Evolutionary conservation across 2,113 vertebrate genomes (phyloP), one percentile per base, ranked within the genome.

Genomic region (Rhizomys pruinosus): DNA sequence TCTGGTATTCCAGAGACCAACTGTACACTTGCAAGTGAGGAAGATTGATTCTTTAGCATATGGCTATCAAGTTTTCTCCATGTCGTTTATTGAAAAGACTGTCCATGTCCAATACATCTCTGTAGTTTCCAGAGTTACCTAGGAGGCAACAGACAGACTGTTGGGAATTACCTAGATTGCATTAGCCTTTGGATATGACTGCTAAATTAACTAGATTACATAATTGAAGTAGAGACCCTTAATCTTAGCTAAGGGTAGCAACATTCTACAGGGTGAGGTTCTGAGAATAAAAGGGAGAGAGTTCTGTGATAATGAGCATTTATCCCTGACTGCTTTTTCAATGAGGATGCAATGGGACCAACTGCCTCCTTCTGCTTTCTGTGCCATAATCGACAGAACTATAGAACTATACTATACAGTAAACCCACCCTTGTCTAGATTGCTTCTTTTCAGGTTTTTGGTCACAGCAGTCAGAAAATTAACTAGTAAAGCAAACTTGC

Each of bases 351-450:
- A 37, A 23, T 63, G n/a, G 61, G 25, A 42, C 12, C 15, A 29
- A 25, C 0, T 27, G 0, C 15, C 0, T 61, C n/a, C 15, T 63
- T 2, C 29, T 81, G 7, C 3, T 61, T 42, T 19, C 15, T 10
- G 39, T 61, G 37, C 23, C 2, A 17, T 42, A 29, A 61, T 2
- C n/a, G n/a, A n/a, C n/a, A n/a, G n/a, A n/a, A n/a, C n/a, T n/a
- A n/a, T n/a, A n/a, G n/a, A n/a, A n/a, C n/a, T n/a, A n/a, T n/a
- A n/a, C n/a, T n/a, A n/a, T n/a, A n/a, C n/a, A n/a, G n/a, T n/a
- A n/a, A n/a, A n/a, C n/a, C n/a, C n/a, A n/a, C n/a, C n/a, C n/a
- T n/a, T n/a, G n/a, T n/a, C n/a, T n/a, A 79, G 57, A 25, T 27
- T 59, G 3, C 25, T 63, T 81, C 59, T 42, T 8, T 10, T 81